Base-by-base conservation (phyloP, 2,888 invertebrate species). In the Bugula neritina region DNA sequence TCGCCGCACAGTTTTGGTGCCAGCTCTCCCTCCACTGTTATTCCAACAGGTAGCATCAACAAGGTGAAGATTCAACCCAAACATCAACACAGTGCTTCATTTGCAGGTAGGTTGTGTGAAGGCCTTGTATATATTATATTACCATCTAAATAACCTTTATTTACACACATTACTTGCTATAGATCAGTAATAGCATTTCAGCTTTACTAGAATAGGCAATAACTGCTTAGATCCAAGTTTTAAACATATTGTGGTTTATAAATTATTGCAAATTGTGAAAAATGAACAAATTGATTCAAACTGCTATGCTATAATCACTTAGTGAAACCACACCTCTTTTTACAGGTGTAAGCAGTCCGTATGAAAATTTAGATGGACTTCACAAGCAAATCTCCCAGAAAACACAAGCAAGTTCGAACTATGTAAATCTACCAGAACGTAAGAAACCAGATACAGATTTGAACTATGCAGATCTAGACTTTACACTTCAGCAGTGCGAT, bases 391-490 rank as follows among this genome's bases (percentile, higher is more conserved):
- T 31, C 17, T 17, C 43, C 5, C 43, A 43, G 43, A 43, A 43
- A 5, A 63, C 10, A 63, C 27, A 21, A 13, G 31, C 63, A 3
- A 31, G 31, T 17, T 63, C 63, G 13, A 27, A 63, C 2, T 63
- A 63, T 63, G 63, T 63, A 2, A 63, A 63, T 31, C 3, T 63
- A 13, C 25, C 2, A n/a, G 63, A 63, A 31, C 31, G 31, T 31
- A 21, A 31, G 3, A 63, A 63, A 25, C 63, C 21, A 5, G 21
- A 21, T 5, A 25, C 63, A 5, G 63, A 63, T 31, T 27, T 63
- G 17, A 63, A 63, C 63, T 63, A 63, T 63, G 63, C 63, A 31
- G 63, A 63, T 31, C n/a, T 63, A 31, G 63, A 63, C 31, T 27
- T 63, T 5, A 63, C 63, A 34, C 10, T 63, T 10, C 63, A 25